phyloP scores from a whole-genome alignment of 1,140 invertebrate genomes.

The Apis laboriosa region DNA sequence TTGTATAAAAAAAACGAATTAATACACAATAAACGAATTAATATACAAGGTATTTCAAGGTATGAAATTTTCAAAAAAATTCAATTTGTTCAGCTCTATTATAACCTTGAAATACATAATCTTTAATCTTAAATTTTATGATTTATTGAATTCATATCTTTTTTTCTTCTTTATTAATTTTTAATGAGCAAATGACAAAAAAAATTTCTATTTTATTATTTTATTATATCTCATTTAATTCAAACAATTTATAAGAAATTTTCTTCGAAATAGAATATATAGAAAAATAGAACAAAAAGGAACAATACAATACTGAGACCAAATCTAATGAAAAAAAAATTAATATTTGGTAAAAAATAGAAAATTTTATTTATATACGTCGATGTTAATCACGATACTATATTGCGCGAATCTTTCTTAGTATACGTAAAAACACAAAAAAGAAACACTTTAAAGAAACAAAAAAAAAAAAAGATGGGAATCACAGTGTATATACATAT shows the following conservation, averaged over 20 bases:
- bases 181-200: background rate
- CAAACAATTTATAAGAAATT: background rate
- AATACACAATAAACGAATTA: background rate
- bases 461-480: slow-evolving; percentile 55
- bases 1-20: background rate
- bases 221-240: background rate
- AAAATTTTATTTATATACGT: slow-evolving; percentile 10
- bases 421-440: slow-evolving; percentile 54
- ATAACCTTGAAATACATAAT: background rate
- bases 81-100: background rate
- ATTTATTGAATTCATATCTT: background rate
- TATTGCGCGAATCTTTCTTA: slow-evolving; percentile 51
- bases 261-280: background rate
- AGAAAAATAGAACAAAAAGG: background rate
- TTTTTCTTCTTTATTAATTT: background rate
- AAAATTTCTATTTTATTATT: too few species aligned
- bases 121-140: too few species aligned
- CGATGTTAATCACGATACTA: slow-evolving; percentile 56
- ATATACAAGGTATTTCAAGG: background rate
- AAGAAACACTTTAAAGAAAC: slow-evolving; percentile 22
- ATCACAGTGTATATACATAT: slow-evolving; percentile 52
- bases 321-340: background rate
- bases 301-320: slow-evolving; percentile 33
- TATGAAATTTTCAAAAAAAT: background rate
- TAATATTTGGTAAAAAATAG: slow-evolving; percentile 21